These are phyloP conservation scores for Dendroctonus valens DNA, from an alignment of 1,140 invertebrate species.

Conservation along the genomic window DNA sequence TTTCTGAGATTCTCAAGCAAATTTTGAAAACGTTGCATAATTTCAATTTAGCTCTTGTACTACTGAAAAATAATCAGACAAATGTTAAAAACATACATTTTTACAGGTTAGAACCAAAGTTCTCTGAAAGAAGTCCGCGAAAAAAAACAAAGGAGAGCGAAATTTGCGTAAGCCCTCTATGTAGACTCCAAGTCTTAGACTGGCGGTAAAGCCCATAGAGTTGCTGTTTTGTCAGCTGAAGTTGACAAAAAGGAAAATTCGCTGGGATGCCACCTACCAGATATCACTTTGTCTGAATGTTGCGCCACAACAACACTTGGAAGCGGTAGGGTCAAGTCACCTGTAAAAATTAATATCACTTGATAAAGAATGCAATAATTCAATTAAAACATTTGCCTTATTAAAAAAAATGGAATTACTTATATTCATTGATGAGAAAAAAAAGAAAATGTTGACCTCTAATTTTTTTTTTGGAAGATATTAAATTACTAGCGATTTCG, in stretches of 20 bases:
- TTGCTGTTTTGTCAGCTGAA: conserved; percentile 94
- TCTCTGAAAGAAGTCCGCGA: neutral
- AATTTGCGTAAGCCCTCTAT: conserved; percentile 42
- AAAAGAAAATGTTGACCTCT: too few species aligned
- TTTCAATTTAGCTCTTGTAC: too few species aligned
- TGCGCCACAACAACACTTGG: conserved; percentile 94
- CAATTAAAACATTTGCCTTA: neutral
- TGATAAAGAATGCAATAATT: neutral
- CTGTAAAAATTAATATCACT: conserved; percentile 54
- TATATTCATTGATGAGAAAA: too few species aligned
- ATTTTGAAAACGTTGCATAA: too few species aligned
- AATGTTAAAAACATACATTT: neutral
- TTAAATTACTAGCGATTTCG: too few species aligned
- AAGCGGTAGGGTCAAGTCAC: conserved; percentile 88
- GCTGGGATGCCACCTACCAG: conserved; percentile 95
- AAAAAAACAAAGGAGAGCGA: conserved; percentile 12
- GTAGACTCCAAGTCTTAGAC: conserved; percentile 54
- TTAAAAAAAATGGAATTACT: too few species aligned
- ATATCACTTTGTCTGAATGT: conserved; percentile 97
- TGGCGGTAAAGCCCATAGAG: conserved; percentile 92
- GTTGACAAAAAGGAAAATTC: conserved; percentile 97
- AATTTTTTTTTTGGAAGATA: too few species aligned
- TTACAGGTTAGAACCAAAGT: neutral
- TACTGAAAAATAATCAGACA: neutral
- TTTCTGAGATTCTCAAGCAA: too few species aligned